Evolutionary conservation across 2,113 vertebrate genomes (phyloP), one percentile per base, ranked within the genome.

Genomic region (Asarcornis scutulata): DNA sequence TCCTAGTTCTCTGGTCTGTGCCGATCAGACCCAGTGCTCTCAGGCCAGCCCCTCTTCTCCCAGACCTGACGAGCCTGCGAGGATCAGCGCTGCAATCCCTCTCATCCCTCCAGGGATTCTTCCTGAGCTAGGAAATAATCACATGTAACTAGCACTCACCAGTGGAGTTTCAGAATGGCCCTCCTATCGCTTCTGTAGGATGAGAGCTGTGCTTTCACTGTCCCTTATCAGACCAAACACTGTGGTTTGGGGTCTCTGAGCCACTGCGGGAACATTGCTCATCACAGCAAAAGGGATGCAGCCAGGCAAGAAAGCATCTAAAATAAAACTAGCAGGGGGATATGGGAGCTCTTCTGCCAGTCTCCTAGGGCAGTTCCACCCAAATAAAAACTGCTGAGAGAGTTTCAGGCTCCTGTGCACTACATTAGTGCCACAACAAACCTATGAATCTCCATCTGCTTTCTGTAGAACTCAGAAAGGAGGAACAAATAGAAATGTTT

Each of bases 311-410:
- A n/a, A 63, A 79, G 52, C 55, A 79, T 36, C 38, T 53, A 44
- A 82, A 91, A 22, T 25, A 77, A 60, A 87, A 66, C 36, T 79
- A 63, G 21, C 50, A 73, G 29, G 69, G 72, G 46, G 31, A 50
- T 69, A 79, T 8, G 31, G 64, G 63, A 96, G 71, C 44, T 83
- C 75, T 48, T 88, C 68, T 92, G 75, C 50, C 46, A 95, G 68
- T 25, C 92, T 83, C 21, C n/a, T 29, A 6, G 81, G 74, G 58
- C 60, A 94, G 53, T 67, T 89, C 82, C 71, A 77, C 36, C 53
- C 78, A 93, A 92, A 94, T 63, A 77, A 2, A 93, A 91, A 89
- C 64, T 69, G 38, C 69, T 63, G 44, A 93, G 81, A 58, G 76
- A 63, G 72, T 11, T 85, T 17, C 58, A 68, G 84, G 81, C n/a